phyloP scores from a whole-genome alignment of 2,113 vertebrate species.

The Martes martes region DNA sequence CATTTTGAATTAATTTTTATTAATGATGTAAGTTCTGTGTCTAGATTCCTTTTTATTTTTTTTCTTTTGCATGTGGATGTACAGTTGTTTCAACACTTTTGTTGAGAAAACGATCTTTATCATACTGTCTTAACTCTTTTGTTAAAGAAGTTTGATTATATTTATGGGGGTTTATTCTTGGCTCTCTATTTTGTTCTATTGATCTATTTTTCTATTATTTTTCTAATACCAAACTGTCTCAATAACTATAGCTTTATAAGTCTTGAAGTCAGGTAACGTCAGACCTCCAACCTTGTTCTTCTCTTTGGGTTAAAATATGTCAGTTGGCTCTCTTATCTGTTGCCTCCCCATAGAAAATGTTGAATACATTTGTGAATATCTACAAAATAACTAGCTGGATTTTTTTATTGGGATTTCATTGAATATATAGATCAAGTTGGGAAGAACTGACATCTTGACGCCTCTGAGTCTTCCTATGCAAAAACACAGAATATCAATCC shows the following conservation, averaged over 20 bases:
- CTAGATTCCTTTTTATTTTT: neutral
- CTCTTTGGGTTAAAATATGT: neutral
- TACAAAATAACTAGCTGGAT: neutral
- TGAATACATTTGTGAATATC: neutral
- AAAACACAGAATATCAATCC: neutral
- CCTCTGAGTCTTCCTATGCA: neutral
- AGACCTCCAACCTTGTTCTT: neutral
- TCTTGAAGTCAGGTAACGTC: neutral
- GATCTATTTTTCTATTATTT: neutral
- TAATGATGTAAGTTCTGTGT: neutral
- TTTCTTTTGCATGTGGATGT: neutral
- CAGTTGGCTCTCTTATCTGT: neutral
- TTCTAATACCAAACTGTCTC: neutral
- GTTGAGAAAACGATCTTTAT: neutral
- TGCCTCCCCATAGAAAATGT: neutral
- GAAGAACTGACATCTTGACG: neutral
- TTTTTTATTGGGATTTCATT: neutral
- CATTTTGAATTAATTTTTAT: neutral
- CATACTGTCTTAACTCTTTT: neutral
- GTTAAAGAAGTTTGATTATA: neutral
- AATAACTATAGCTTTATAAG: neutral
- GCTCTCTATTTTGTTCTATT: neutral
- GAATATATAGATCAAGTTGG: neutral
- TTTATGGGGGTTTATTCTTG: neutral
- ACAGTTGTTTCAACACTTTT: neutral